Conservation (phyloP, 1,140 invertebrate species). For the Coptotermes formosanus region DNA sequence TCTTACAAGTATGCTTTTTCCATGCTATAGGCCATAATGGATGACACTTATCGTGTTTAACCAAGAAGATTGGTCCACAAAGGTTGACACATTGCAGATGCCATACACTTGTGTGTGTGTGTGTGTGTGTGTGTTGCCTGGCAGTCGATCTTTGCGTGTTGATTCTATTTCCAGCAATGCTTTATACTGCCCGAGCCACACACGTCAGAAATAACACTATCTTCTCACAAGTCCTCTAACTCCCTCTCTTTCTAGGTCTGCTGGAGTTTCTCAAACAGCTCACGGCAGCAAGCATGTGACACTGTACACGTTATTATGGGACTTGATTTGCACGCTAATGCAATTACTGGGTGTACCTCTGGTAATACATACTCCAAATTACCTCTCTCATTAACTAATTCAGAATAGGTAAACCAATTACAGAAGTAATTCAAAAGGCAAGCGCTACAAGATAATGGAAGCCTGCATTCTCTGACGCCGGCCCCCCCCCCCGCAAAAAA, state of each 20-base stretch:
- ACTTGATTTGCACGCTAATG: neutral
- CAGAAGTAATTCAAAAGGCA: neutral
- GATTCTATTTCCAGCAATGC: neutral
- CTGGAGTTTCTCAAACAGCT: neutral
- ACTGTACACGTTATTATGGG: neutral
- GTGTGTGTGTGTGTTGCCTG: neutral
- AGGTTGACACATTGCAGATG: neutral
- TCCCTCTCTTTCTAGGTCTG: neutral
- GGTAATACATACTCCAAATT: neutral
- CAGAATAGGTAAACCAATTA: neutral
- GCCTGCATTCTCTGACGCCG: neutral
- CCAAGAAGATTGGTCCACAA: neutral
- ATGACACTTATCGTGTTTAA: neutral
- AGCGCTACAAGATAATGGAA: neutral
- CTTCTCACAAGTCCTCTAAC: neutral
- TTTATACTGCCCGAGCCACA: neutral
- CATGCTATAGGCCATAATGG: neutral
- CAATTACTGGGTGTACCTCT: neutral
- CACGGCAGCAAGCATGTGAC: neutral
- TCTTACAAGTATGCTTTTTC: neutral
- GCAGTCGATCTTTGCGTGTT: neutral
- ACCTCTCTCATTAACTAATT: neutral
- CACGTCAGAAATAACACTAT: conserved; percentile 7
- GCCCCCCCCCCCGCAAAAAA: too few species aligned
- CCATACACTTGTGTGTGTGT: neutral